These are phyloP conservation scores for Caenorhabditis japonica DNA, from an alignment of 2,888 invertebrate genomes.

Conservation along the genomic window DNA sequence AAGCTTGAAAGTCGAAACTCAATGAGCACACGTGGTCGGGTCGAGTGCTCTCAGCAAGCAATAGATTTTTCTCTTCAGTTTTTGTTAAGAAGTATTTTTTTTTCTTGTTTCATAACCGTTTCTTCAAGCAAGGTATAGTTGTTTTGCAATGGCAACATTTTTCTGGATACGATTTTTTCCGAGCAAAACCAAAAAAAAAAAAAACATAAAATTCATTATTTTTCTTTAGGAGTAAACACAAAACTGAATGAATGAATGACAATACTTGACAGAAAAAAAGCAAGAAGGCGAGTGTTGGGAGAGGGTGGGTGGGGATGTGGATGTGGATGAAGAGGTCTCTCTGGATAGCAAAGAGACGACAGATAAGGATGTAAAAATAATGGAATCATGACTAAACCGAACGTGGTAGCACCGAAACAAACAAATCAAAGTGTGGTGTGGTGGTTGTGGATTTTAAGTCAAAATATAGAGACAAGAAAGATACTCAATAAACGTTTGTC, in stretches of 20 bases:
- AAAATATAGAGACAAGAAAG: no score
- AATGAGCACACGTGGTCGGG: conserved; percentile 31
- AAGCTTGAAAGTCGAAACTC: no score
- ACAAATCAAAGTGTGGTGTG: no score
- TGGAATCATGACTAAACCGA: conserved; percentile 22
- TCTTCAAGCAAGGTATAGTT: no score
- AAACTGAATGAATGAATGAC: conserved; percentile 6
- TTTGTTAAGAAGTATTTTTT: not conserved
- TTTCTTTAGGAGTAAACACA: not conserved
- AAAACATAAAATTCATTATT: not conserved
- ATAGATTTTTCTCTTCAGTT: not conserved
- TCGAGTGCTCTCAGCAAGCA: conserved; percentile 28
- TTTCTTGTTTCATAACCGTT: no score
- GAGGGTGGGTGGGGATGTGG: not conserved
- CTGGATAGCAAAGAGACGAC: not conserved
- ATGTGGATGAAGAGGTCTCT: not conserved
- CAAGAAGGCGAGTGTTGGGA: conserved; percentile 21
- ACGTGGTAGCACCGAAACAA: conserved; percentile 47
- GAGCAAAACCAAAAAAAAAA: not conserved
- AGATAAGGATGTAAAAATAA: not conserved
- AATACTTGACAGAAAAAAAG: conserved; percentile 26
- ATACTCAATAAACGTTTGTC: no score
- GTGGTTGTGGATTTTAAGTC: no score
- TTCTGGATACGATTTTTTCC: not conserved
- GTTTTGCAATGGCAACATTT: no score